phyloP scores from a whole-genome alignment of 2,113 vertebrate genomes.

The Polypterus bichir region DNA sequence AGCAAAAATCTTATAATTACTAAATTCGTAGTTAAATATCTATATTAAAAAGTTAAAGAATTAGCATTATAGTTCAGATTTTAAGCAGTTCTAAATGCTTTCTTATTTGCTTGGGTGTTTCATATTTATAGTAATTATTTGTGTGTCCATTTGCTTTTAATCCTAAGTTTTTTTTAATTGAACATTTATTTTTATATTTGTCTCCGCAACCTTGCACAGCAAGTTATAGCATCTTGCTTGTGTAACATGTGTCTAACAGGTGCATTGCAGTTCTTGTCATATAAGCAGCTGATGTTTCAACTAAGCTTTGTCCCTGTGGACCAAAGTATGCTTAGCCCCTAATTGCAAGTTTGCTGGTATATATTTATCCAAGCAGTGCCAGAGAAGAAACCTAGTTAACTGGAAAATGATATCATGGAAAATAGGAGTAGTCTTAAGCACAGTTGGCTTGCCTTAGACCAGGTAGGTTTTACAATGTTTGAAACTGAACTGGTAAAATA shows the following conservation, averaged over 20 bases:
- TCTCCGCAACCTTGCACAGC: background rate
- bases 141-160: too few relatives aligned
- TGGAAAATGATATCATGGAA: slow-evolving; percentile 20
- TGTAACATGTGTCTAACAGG: slow-evolving; percentile 9
- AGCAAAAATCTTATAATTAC: too few relatives aligned
- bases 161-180: too few relatives aligned
- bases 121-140: too few relatives aligned
- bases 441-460: slow-evolving; percentile 4
- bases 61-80: too few relatives aligned
- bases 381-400: slow-evolving; percentile 22
- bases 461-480: too few relatives aligned
- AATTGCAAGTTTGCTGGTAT: slow-evolving; percentile 33
- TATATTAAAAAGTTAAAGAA: too few relatives aligned
- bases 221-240: background rate
- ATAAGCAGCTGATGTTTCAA: slow-evolving; percentile 40
- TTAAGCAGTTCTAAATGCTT: too few relatives aligned
- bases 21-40: too few relatives aligned
- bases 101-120: too few relatives aligned
- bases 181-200: too few relatives aligned
- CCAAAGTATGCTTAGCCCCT: slow-evolving; percentile 33
- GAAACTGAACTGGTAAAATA: too few relatives aligned
- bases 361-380: slow-evolving; percentile 41
- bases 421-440: slow-evolving; percentile 1
- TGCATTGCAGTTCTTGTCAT: slow-evolving; percentile 20
- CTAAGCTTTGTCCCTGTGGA: slow-evolving; percentile 23